A percentile compares a stretch with the other conserved stretches of the same genome.
Conservation (phyloP, 2,888 invertebrate species). For the Molorchus minor region DNA sequence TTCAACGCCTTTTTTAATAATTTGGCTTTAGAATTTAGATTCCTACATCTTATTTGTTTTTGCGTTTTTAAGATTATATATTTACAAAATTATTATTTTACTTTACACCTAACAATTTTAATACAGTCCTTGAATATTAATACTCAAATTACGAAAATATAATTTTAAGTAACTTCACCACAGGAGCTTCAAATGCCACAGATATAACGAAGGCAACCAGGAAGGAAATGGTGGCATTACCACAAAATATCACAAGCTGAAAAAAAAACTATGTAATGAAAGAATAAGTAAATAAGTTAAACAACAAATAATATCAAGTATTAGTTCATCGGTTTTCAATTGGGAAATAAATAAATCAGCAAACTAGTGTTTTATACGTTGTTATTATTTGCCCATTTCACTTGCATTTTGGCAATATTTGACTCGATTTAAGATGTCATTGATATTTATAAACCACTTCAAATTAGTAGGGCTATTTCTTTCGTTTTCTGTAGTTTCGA, state of each 20-base stretch:
- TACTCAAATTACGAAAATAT: slow-evolving; percentile 47
- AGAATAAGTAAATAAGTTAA: too few relatives aligned
- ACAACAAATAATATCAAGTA: too few relatives aligned
- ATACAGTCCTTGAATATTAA: slow-evolving; percentile 21
- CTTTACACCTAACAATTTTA: slow-evolving; percentile 8
- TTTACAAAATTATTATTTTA: slow-evolving; percentile 12
- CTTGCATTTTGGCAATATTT: too few relatives aligned
- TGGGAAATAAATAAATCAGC: too few relatives aligned
- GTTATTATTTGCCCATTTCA: too few relatives aligned
- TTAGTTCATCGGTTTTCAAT: too few relatives aligned
- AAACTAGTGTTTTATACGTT: too few relatives aligned
- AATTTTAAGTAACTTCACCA: slow-evolving; percentile 80
- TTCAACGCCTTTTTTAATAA: too few relatives aligned
- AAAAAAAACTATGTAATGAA: slow-evolving; percentile 50
- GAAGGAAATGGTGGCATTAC: slow-evolving; percentile 82
- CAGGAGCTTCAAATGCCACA: slow-evolving; percentile 82
- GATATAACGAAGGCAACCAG: slow-evolving; percentile 79
- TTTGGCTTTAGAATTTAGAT: slow-evolving; percentile 6
- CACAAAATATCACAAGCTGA: slow-evolving; percentile 74
- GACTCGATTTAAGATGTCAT: too few relatives aligned
- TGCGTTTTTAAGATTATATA: slow-evolving; percentile 3
- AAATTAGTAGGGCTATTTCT: too few relatives aligned
- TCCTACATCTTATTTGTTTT: background rate
- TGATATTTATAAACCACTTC: too few relatives aligned
- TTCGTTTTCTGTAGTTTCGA: too few relatives aligned